phyloP scores from a whole-genome alignment of 2,113 vertebrate species.

The Sylvia atricapilla region DNA sequence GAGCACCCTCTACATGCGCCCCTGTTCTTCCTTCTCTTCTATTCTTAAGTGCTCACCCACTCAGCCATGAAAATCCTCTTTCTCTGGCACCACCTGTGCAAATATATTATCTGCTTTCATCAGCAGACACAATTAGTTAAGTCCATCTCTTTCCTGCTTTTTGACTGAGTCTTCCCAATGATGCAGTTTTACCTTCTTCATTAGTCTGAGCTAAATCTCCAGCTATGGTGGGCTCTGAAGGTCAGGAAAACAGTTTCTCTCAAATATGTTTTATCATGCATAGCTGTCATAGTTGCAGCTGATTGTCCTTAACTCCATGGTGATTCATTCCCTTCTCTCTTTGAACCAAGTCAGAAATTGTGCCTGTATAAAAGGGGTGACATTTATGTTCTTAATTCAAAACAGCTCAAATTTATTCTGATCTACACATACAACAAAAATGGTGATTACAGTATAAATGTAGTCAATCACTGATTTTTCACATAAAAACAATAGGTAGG shows the following conservation, averaged over 20 bases:
- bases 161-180: background rate
- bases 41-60: background rate
- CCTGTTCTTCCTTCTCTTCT: background rate
- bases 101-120: background rate
- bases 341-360: background rate
- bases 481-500: background rate
- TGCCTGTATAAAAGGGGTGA: background rate
- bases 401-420: background rate
- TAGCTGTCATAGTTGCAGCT: background rate
- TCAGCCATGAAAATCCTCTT: background rate
- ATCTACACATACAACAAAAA: background rate
- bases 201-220: background rate
- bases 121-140: background rate
- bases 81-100: background rate
- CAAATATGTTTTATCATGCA: too few species aligned
- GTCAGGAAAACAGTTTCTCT: background rate
- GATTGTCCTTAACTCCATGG: background rate
- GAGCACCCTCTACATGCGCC: background rate
- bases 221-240: background rate
- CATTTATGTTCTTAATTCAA: background rate
- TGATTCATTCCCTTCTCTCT: background rate
- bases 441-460: background rate
- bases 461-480: background rate
- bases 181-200: background rate
- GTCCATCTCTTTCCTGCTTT: rapidly evolving